Base-by-base conservation (phyloP, 2,888 invertebrate species). In the Caenorhabditis drosophilae region DNA sequence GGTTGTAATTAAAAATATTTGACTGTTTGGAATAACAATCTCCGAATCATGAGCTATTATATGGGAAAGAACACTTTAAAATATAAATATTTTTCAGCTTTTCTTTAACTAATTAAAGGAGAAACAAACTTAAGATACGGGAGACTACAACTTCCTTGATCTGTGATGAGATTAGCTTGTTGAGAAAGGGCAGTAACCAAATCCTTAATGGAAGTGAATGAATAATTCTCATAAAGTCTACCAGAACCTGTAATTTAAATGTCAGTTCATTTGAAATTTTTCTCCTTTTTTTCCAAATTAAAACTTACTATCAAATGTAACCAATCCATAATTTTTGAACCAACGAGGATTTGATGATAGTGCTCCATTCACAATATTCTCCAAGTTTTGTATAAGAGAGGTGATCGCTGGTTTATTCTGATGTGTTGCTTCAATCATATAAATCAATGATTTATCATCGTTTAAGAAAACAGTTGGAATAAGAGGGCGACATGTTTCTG, bases 291-390 rank as follows among this genome's bases (percentile, higher is more conserved):
- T 3, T 27, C n/a, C n/a, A 31, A 46, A 22, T 16, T 31, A 26
- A 7, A 38, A 55, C 59, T 56, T 15, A 67, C 66, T 52, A 52
- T 77, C 64, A 41, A 76, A 77, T 9, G 73, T 64, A 18, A 76
- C 73, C 26, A 77, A 55, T 41, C 64, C 61, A 50, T 61, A 77
- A 42, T 57, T 67, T 16, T 41, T 31, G 64, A 76, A 77, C 70
- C 73, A 76, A 12, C 45, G 55, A 22, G 67, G 53, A 16, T 47
- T 50, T 27, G 41, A 53, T 9, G 16, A 20, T 2, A 58, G 55
- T 9, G 66, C 54, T 25, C 42, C 50, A 9, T 27, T 31, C 15
- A 72, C 38, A 26, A 73, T 59, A 12, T 35, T 45, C 3, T 46
- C 38, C 1, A 70, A 31, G 26, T 72, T 75, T 22, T 35, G 36